These are phyloP conservation scores for Magallana nippona DNA, from an alignment of 2,888 invertebrate genomes.

Conservation along the genomic window DNA sequence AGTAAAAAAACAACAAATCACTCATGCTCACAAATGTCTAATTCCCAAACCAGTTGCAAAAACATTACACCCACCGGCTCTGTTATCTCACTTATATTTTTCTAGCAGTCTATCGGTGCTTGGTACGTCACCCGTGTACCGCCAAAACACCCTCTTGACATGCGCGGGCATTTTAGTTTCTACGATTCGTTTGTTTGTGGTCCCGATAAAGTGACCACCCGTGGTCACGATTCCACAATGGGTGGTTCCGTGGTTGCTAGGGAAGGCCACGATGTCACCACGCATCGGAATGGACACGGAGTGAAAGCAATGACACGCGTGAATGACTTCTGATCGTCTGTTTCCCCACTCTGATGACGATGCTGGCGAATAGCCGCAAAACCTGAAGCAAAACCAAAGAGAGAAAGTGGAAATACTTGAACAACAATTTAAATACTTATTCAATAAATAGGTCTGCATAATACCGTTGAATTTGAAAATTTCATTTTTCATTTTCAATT, in stretches of 20 bases:
- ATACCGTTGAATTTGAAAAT: no score
- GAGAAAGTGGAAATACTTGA: no score
- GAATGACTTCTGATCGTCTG: conserved; percentile 17
- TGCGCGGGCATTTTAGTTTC: conserved; percentile 34
- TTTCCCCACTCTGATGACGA: conserved; percentile 38
- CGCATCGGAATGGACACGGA: conserved; percentile 37
- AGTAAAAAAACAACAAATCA: no score
- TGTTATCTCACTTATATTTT: not conserved
- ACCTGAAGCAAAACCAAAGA: not conserved
- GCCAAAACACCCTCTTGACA: conserved; percentile 36
- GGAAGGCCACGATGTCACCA: conserved; percentile 39
- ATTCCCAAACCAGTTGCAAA: no score
- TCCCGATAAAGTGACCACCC: conserved; percentile 5
- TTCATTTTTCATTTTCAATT: no score
- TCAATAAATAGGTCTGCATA: no score
- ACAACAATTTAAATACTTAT: no score
- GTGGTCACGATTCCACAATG: conserved; percentile 31
- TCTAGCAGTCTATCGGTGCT: not conserved
- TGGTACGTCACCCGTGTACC: conserved; percentile 19
- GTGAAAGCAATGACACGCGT: not conserved
- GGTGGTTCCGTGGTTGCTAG: conserved; percentile 4
- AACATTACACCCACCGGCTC: no score
- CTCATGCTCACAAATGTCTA: no score
- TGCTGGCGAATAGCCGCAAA: conserved; percentile 23
- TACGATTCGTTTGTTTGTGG: conserved; percentile 30